Percentiles rank a stretch among this genome's conserved stretches.
Conservation (phyloP, 2,888 invertebrate species). For the Nysson spinosus region DNA sequence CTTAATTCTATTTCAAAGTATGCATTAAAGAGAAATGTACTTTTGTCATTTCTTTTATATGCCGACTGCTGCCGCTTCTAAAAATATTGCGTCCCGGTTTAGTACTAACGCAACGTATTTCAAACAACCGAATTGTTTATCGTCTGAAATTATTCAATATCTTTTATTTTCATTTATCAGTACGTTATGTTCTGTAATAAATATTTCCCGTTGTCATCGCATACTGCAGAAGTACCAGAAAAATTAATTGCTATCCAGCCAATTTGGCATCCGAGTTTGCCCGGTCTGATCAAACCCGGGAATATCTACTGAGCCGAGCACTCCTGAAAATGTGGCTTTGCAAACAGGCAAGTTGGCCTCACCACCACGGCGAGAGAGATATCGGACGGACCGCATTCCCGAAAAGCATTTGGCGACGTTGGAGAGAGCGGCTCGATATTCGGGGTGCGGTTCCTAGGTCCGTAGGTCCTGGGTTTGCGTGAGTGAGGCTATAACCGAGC, state of each 20-base stretch:
- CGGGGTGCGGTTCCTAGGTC: conserved; percentile 75
- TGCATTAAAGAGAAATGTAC: too few relatives aligned
- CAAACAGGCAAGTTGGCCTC: conserved; percentile 35
- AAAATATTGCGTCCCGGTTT: too few relatives aligned
- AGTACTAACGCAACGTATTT: too few relatives aligned
- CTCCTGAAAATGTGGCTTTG: conserved; percentile 51
- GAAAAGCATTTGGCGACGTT: conserved; percentile 66
- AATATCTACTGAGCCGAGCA: conserved; percentile 20
- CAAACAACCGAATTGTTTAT: too few relatives aligned
- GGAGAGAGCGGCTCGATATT: conserved; percentile 73
- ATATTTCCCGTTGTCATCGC: too few relatives aligned
- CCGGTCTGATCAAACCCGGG: conserved; percentile 29
- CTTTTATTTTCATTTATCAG: too few relatives aligned
- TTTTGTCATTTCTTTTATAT: too few relatives aligned
- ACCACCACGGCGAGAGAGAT: conserved; percentile 42
- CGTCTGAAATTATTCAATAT: too few relatives aligned
- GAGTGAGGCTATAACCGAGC: conserved; percentile 41
- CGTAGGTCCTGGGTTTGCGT: conserved; percentile 70
- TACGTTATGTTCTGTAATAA: too few relatives aligned
- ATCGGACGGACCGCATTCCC: conserved; percentile 56
- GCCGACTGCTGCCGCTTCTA: too few relatives aligned
- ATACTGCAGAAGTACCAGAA: too few relatives aligned
- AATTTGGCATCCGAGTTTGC: conserved; percentile 44
- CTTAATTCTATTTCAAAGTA: too few relatives aligned
- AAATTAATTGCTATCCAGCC: conserved; percentile 42